Evolutionary conservation across 2,888 invertebrate species (phyloP), one percentile per base, ranked within the genome.

Genomic region (Colletes collaris): DNA sequence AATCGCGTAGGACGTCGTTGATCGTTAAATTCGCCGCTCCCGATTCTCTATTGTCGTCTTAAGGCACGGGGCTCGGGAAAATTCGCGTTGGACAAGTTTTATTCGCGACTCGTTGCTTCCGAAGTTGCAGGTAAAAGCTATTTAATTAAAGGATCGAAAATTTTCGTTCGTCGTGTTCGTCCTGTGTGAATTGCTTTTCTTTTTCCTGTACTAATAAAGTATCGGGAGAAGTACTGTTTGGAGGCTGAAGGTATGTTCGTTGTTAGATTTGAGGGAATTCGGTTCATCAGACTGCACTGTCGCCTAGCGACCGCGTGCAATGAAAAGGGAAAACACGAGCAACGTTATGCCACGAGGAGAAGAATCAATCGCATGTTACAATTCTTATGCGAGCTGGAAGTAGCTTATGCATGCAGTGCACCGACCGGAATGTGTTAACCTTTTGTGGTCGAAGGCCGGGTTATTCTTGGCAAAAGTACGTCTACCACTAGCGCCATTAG

Each of bases 41-140:
- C 72, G 84, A 86, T 85, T 81, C 79, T 86, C 78, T 75, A 86
- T 89, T 87, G 87, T 74, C 80, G 75, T 67, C 79, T 79, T 86
- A 82, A 86, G 27, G 27, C 2, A 27, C 27, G 2, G 27, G 27
- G 2, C 27, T 27, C 27, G 1, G 1, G 27, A 27, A 27, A 27
- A 27, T 2, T 27, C 27, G 27, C 1, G 27, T 27, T 27, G 27
- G 27, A 2, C 27, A 27, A 27, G 27, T 27, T 27, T 27, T 2
- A 27, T 27, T 27, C 27, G 27, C 27, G 2, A 27, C 27, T 27
- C 27, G 27, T 27, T 27, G 2, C 27, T 27, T 27, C 27, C 0
- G 27, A 27, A 27, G 27, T 27, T 27, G 27, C 27, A 27, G 27
- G 27, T 27, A 27, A 27, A 27, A 27, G 27, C 27, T 2, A 27